Conservation (phyloP, 2,888 invertebrate genomes). For the Melipona bicolor region DNA sequence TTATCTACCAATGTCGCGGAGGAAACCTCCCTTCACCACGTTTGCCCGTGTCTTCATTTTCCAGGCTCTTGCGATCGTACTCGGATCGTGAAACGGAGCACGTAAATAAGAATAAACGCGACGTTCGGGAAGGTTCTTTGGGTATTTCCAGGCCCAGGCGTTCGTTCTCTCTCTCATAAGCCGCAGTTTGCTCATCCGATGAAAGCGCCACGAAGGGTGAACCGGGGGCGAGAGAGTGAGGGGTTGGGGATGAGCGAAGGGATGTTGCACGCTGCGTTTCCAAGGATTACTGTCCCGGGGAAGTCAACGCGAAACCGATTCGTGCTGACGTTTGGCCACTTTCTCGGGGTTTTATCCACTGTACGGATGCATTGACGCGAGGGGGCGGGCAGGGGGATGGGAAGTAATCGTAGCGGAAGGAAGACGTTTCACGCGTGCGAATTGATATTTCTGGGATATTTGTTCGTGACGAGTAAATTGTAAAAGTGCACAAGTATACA, state of each 20-base stretch:
- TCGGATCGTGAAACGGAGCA: slow-evolving; percentile 10
- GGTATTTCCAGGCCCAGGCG: slow-evolving; percentile 8
- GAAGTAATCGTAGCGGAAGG: too few relatives aligned
- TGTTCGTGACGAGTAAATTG: too few relatives aligned
- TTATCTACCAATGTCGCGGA: neutral
- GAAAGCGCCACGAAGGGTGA: slow-evolving; percentile 20
- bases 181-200: slow-evolving; percentile 43
- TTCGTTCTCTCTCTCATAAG: slow-evolving; percentile 17
- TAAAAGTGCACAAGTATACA: too few relatives aligned
- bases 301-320: slow-evolving; percentile 35
- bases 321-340: slow-evolving; percentile 1
- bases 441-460: too few relatives aligned
- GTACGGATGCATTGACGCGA: neutral
- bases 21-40: neutral
- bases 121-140: slow-evolving; percentile 27
- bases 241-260: neutral
- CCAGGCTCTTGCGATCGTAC: neutral
- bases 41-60: slow-evolving; percentile 13
- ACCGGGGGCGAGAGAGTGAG: neutral
- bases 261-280: slow-evolving; percentile 7
- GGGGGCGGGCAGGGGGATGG: too few relatives aligned
- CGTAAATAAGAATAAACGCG: slow-evolving; percentile 41
- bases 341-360: neutral
- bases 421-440: too few relatives aligned
- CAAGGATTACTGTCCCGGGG: slow-evolving; percentile 35